phyloP scores from a whole-genome alignment of 2,113 vertebrate species.

The Carassius auratus region DNA sequence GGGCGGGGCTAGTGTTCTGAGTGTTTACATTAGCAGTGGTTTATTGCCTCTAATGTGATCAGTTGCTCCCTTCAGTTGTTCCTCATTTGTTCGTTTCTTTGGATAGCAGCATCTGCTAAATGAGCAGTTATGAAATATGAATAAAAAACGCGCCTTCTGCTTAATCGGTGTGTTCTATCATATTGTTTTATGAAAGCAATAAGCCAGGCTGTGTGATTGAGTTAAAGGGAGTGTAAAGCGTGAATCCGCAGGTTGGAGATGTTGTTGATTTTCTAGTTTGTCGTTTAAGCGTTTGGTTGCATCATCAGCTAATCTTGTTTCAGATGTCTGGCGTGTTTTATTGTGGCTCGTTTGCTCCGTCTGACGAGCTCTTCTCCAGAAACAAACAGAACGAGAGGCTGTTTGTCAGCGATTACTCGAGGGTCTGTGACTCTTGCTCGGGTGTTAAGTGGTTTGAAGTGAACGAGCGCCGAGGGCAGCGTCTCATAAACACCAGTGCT shows the following conservation, averaged over 20 bases:
- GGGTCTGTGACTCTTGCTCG: background rate
- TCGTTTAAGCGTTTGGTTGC: background rate
- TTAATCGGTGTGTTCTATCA: background rate
- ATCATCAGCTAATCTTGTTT: background rate
- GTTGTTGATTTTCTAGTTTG: background rate
- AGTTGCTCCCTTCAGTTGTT: background rate
- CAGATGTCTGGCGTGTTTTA: background rate
- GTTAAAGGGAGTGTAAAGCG: background rate
- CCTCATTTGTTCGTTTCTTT: background rate
- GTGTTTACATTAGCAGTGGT: background rate
- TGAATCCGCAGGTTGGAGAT: background rate
- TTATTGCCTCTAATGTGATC: background rate
- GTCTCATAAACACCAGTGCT: conserved; percentile 7
- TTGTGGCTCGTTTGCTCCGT: background rate
- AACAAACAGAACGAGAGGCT: background rate
- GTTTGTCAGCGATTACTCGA: background rate
- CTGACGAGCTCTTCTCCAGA: background rate
- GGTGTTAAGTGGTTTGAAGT: conserved; percentile 18
- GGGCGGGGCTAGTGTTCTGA: background rate
- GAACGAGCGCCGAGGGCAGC: background rate
- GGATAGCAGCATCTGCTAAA: background rate
- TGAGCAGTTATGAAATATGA: background rate
- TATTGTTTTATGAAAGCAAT: background rate
- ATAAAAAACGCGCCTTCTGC: background rate
- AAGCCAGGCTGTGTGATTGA: background rate